Evolutionary conservation across 2,113 vertebrate species (phyloP).

Genomic region (Cottus gobio): DNA sequence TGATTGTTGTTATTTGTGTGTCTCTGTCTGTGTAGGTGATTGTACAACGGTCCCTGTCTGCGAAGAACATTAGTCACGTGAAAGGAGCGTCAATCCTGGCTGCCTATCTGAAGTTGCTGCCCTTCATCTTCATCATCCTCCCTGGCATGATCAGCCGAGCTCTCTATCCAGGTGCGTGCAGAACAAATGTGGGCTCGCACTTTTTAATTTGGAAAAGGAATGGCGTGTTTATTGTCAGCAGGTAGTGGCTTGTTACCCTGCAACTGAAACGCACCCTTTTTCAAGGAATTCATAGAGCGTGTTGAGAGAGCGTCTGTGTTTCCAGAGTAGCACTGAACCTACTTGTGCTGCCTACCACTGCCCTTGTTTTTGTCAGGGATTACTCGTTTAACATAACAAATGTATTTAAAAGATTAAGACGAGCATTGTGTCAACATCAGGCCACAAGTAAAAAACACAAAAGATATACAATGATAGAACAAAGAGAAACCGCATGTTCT

Average conservation of each 20-base stretch:
- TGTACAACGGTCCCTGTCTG: slow-evolving; percentile 90
- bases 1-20: not conserved
- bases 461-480: not conserved
- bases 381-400: not conserved
- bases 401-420: not conserved
- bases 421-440: not conserved
- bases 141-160: slow-evolving; percentile 95
- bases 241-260: slow-evolving; percentile 51
- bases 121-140: slow-evolving; percentile 91
- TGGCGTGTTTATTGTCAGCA: slow-evolving; percentile 25
- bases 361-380: not conserved
- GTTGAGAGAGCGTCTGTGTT: not conserved
- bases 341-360: no score
- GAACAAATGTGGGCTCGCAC: slow-evolving; percentile 17
- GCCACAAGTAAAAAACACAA: not conserved
- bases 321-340: no score
- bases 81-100: slow-evolving; percentile 92
- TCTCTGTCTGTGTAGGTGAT: slow-evolving; percentile 84
- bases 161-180: slow-evolving; percentile 89
- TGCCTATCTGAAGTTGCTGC: slow-evolving; percentile 93
- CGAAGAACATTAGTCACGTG: slow-evolving; percentile 90
- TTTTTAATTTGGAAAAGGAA: not conserved
- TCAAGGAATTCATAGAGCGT: not conserved
- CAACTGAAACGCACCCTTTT: slow-evolving; percentile 59
- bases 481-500: not conserved